Evolutionary conservation across 2,113 vertebrate genomes (phyloP).

Genomic region (Erpornis zantholeuca): DNA sequence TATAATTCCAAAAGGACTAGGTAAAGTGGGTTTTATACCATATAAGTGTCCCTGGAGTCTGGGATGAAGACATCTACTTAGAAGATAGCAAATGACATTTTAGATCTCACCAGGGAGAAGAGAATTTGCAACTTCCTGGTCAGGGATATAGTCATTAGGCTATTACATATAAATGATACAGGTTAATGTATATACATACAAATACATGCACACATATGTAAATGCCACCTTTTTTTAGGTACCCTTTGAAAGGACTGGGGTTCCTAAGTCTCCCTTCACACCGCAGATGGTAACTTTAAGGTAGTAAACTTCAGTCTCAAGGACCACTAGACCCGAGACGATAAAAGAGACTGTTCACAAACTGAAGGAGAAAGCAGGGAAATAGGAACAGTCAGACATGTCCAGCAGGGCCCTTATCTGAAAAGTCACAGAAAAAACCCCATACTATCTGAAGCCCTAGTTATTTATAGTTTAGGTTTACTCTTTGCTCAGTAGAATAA

Average conservation of each 20-base stretch:
- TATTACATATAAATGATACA: background rate
- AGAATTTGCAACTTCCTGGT: background rate
- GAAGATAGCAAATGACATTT: background rate
- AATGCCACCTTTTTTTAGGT: background rate
- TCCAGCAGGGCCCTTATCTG: background rate
- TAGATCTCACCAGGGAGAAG: background rate
- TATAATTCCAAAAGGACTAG: background rate
- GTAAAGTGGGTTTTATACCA: background rate
- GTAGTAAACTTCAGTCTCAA: background rate
- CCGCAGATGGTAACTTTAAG: background rate
- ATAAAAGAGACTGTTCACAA: background rate
- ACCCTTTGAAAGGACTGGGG: background rate
- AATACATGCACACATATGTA: background rate
- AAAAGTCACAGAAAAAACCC: background rate
- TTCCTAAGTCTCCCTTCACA: background rate
- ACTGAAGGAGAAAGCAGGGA: background rate
- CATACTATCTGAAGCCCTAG: background rate
- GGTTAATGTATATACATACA: background rate
- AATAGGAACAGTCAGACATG: background rate
- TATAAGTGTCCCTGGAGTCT: background rate
- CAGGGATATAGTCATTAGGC: background rate
- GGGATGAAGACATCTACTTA: background rate
- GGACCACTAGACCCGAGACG: background rate
- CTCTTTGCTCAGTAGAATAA: background rate
- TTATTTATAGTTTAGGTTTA: slow-evolving; percentile 54